Evolutionary conservation across 2,888 invertebrate species (phyloP), one percentile per base, ranked within the genome.

Genomic region (Pharmacophagus antenor): DNA sequence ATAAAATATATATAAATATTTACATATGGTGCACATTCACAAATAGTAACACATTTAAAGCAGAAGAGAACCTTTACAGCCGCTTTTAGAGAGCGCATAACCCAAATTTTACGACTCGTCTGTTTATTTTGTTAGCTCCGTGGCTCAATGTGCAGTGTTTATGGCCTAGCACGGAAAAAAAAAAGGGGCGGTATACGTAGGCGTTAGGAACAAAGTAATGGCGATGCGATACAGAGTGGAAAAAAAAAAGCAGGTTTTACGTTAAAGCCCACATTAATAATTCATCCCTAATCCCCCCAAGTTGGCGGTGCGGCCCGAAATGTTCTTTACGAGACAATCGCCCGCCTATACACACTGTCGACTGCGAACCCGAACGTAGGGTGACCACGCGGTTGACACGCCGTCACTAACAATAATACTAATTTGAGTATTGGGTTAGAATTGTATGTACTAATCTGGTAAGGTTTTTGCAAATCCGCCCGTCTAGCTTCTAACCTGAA

Each of bases 261-360:
- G 82, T 80, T 84, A 81, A 79, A 79, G 73, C 73, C 74, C 77
- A 76, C 81, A 87, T 88, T 83, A 88, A 87, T 88, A 86, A 88
- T 87, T 88, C 87, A 88, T 85, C 77, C 74, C 76, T n/a, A 85
- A 84, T 85, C 86, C 84, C 87, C 70, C 71, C 68, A 73, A 83
- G 79, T 79, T 76, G 72, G 79, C 74, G 77, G 78, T 51, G 65
- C 76, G 73, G 70, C 73, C 74, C 75, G 69, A 77, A 82, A 79
- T 74, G 79, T 79, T 76, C 80, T 85, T 85, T 83, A 85, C 77
- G 82, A 77, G 72, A 79, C 75, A 79, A 85, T 83, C 77, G 79
- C 68, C 73, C 69, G 69, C 79, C 75, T 78, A 76, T 76, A 72
- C 61, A 61, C 51, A 31, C 25, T 50, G 48, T 47, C 25, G 25